Conservation (phyloP, 1,140 invertebrate genomes). For the Drosophila nigromelanica region DNA sequence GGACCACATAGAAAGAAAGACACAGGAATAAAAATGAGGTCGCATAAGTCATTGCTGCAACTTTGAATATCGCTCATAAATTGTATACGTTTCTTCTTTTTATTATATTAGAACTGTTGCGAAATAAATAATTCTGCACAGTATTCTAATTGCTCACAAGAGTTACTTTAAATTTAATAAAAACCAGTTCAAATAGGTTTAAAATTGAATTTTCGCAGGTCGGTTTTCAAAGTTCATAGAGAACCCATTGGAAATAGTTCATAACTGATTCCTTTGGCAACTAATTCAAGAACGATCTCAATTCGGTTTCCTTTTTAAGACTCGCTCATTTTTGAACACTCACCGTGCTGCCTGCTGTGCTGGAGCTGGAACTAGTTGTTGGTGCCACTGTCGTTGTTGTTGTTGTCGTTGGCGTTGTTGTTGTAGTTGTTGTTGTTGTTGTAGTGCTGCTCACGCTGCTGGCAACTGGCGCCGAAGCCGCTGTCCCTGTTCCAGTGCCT, state of each 20-base stretch:
- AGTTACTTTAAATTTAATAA: too few species aligned
- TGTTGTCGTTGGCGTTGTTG: constrained; percentile 55
- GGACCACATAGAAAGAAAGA: background rate
- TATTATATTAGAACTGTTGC: too few species aligned
- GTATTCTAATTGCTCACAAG: too few species aligned
- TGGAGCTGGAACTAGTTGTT: constrained; percentile 50
- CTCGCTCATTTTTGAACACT: constrained; percentile 21
- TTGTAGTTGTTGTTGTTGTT: constrained; percentile 58
- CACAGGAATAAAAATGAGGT: background rate
- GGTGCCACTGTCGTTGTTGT: constrained; percentile 60
- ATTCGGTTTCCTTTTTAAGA: background rate
- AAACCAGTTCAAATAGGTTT: too few species aligned
- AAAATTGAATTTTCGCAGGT: too few species aligned
- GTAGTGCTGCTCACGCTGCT: constrained; percentile 75
- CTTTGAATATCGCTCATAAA: too few species aligned
- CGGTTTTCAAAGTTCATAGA: too few species aligned
- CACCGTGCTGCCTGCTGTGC: constrained; percentile 59
- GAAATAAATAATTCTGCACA: too few species aligned
- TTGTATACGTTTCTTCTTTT: too few species aligned
- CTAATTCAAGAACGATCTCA: background rate
- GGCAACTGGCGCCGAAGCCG: constrained; percentile 73
- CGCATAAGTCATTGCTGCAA: constrained; percentile 2
- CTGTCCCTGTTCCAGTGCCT: constrained; percentile 51
- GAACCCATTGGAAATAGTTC: too few species aligned
- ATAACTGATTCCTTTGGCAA: too few species aligned